Conservation (phyloP, 2,113 vertebrate species). For the Haemorhous mexicanus region DNA sequence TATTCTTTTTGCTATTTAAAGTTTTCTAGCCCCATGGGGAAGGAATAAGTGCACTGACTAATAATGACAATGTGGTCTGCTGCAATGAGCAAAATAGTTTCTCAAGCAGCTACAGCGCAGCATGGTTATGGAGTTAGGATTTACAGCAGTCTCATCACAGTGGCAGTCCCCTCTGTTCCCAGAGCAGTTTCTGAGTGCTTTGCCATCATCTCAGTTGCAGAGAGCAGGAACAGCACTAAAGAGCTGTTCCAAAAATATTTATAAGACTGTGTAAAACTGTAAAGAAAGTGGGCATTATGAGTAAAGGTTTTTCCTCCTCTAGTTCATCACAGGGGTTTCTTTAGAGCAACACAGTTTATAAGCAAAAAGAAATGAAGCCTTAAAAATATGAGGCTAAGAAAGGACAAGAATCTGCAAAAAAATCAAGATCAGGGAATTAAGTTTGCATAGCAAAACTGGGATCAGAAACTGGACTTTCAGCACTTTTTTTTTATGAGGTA, state of each 20-base stretch:
- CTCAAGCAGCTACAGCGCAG: not conserved
- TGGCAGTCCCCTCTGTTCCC: not conserved
- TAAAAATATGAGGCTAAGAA: not conserved
- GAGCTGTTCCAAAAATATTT: not conserved
- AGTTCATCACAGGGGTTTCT: not conserved
- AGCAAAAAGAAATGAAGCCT: not conserved
- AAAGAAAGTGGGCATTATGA: not conserved
- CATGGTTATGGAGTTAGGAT: not conserved
- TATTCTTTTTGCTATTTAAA: conserved; percentile 4
- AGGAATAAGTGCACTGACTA: not conserved
- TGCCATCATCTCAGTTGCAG: not conserved
- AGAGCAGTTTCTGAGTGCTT: not conserved
- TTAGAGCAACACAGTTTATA: not conserved
- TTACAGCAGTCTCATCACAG: not conserved
- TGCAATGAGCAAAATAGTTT: not conserved
- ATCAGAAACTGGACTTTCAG: not conserved
- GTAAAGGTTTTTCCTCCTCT: not conserved
- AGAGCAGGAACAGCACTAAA: not conserved
- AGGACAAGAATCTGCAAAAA: not conserved
- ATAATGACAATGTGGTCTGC: not conserved
- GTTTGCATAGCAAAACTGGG: not conserved
- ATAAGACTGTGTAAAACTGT: not conserved
- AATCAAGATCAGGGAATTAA: not conserved
- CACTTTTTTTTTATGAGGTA: not conserved
- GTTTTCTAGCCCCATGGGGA: not conserved